phyloP scores from a whole-genome alignment of 2,113 vertebrate species.

The Ellobius talpinus region DNA sequence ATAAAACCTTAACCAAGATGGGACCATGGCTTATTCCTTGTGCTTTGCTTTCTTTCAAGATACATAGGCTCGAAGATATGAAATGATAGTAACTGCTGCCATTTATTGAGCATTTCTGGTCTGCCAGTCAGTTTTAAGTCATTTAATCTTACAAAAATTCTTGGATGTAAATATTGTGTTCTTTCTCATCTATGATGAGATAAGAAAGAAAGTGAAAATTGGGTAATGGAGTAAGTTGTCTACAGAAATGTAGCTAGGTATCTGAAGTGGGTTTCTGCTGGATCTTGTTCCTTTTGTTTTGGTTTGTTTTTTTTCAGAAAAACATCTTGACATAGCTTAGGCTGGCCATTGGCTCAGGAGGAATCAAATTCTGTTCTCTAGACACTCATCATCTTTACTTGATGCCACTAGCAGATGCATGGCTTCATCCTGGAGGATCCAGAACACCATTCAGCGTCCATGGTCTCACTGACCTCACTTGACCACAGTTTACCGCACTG shows the following conservation, averaged over 20 bases:
- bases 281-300: neutral
- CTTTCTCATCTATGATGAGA: neutral
- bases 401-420: neutral
- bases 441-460: too few species aligned
- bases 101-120: neutral
- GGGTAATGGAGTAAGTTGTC: neutral
- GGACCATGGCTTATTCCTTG: neutral
- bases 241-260: neutral
- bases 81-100: neutral
- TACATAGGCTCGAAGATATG: neutral
- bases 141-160: conserved; percentile 17
- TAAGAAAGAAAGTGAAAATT: neutral
- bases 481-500: neutral
- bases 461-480: neutral
- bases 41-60: neutral
- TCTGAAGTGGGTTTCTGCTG: neutral
- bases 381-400: neutral
- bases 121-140: conserved; percentile 5
- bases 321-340: neutral
- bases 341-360: neutral
- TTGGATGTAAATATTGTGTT: conserved; percentile 36
- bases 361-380: neutral
- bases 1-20: neutral
- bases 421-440: neutral
- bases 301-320: neutral